Conservation (phyloP, 2,888 invertebrate genomes). For the Drosophila paracracens region DNA sequence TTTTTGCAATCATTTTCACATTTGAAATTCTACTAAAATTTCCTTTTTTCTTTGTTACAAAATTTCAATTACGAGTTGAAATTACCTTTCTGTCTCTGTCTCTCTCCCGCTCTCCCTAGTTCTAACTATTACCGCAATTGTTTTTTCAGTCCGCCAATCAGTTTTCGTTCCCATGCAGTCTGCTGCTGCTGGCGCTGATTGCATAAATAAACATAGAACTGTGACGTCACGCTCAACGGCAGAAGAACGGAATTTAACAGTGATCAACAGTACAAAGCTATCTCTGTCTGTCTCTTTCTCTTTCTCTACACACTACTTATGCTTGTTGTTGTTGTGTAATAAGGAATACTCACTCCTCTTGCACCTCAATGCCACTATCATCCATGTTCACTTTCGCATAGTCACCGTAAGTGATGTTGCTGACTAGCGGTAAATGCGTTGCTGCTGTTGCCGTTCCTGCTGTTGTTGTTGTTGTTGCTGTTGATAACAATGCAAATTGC, state of each 20-base stretch:
- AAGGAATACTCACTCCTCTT: constrained; percentile 84
- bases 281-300: not conserved
- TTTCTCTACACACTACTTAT: not conserved
- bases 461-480: constrained; percentile 68
- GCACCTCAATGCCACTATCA: constrained; percentile 85
- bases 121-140: constrained; percentile 1
- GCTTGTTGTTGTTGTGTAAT: constrained; percentile 19
- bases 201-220: constrained; percentile 23
- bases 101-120: not conserved
- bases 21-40: not conserved
- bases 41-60: not conserved
- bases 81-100: not conserved
- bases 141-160: constrained; percentile 1
- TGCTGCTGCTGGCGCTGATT: not conserved
- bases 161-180: constrained; percentile 20
- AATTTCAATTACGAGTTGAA: constrained; percentile 1
- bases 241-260: not conserved
- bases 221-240: constrained; percentile 42
- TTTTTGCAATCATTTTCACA: constrained; percentile 1
- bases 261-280: not conserved
- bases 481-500: constrained; percentile 19
- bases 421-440: constrained; percentile 70
- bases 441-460: constrained; percentile 66
- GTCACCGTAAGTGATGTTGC: constrained; percentile 53
- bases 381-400: constrained; percentile 79